phyloP scores from a whole-genome alignment of 2,113 vertebrate genomes.

The Trichomycterus rosablanca region DNA sequence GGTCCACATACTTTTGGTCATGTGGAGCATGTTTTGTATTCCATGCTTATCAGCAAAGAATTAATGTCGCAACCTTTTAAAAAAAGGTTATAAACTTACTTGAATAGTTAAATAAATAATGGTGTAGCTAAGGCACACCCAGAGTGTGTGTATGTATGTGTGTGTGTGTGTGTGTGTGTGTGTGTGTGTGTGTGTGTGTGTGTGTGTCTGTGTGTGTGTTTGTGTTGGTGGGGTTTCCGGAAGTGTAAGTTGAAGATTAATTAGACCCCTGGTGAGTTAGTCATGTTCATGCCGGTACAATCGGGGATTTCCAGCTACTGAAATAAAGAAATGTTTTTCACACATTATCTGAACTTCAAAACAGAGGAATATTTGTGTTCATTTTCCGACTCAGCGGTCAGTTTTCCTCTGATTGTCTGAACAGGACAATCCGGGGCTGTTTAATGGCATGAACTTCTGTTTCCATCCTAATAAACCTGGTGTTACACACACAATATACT shows the following conservation, averaged over 20 bases:
- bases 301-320: conserved; percentile 23
- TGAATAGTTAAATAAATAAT: too few relatives aligned
- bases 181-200: neutral
- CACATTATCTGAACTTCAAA: conserved; percentile 18
- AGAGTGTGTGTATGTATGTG: neutral
- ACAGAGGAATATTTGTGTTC: conserved; percentile 22
- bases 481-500: conserved; percentile 4
- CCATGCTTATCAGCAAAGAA: too few relatives aligned
- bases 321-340: conserved; percentile 18
- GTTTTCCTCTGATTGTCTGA: conserved; percentile 31
- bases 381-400: conserved; percentile 18
- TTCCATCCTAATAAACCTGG: conserved; percentile 16
- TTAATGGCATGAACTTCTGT: conserved; percentile 5
- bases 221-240: neutral
- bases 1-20: too few relatives aligned
- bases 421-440: too few relatives aligned
- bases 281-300: neutral
- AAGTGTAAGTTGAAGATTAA: neutral
- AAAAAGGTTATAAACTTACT: too few relatives aligned
- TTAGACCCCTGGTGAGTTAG: conserved; percentile 5
- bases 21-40: too few relatives aligned
- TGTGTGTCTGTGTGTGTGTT: neutral
- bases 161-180: neutral
- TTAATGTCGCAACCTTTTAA: too few relatives aligned
- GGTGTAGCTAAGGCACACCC: too few relatives aligned